Base-by-base conservation (phyloP, 92 coral and sea anemone species). In the Heteractis magnifica region DNA sequence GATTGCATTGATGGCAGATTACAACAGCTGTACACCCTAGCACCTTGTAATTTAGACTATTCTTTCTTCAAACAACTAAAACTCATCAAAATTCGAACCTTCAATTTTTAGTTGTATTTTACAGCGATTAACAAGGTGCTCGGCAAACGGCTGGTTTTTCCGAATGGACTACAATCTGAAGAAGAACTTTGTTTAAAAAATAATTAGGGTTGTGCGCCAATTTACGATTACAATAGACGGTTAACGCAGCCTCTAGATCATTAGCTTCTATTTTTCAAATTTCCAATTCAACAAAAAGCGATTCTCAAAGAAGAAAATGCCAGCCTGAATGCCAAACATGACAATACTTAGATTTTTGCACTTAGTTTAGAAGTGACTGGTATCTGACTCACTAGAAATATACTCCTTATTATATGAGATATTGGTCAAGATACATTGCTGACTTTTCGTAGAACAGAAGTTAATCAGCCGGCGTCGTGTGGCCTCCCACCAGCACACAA, bases 11-110 rank as follows among this genome's bases (percentile, higher is more conserved):
- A 68, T 23, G 73, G 49, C 5, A 20, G 73, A 21, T 6, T 23
- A 10, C 13, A 26, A 3, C 73, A 68, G 73, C 77, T 68, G 77
- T 49, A 75, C 19, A 9, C 48, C 75, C 15, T 20, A 75, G 19
- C 84, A 81, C 84, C 84, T 70, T 7, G 65, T 52, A 55, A 81
- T 81, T 81, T 81, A 8, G 51, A 51, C 77, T 71, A 81, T 81
- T 81, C 73, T 68, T 68, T 12, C 14, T 34, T 34, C 44, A 77
- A 81, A 68, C 62, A 49, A 34, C 15, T 18, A 49, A 65, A 20
- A 51, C 51, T 68, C 73, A 26, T 68, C 14, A 26, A 6, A 8
- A 26, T 68, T 68, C 14, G 10, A 53, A 7, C 10, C 70, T 62
- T 62, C 34, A 18, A 18, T 9, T 62, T 62, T 18, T 62, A 8